These are phyloP conservation scores for Chelonoidis abingdonii DNA, from an alignment of 2,113 vertebrate species.

Conservation along the genomic window DNA sequence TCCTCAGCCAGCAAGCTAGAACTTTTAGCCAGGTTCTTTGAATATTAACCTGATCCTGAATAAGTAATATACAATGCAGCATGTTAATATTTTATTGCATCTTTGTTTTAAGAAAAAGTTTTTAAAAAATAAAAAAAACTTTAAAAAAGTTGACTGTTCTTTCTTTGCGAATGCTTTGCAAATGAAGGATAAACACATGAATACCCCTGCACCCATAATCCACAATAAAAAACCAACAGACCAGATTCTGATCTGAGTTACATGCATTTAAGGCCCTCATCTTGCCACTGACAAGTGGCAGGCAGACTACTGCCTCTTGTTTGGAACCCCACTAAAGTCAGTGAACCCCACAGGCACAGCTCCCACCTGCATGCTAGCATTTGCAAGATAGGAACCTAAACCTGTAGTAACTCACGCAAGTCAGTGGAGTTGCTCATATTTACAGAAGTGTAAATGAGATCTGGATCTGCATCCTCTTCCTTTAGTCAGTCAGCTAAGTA, in stretches of 20 bases:
- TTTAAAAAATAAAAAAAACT: too few species aligned
- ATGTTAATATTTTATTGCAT: too few species aligned
- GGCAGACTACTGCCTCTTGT: rapidly evolving
- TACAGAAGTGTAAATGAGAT: background rate
- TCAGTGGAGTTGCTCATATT: background rate
- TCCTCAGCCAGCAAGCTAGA: too few species aligned
- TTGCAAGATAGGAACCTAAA: too few species aligned
- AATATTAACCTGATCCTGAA: too few species aligned
- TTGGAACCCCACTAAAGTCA: rapidly evolving
- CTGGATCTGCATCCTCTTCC: background rate
- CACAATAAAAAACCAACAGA: rapidly evolving
- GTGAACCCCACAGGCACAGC: rapidly evolving
- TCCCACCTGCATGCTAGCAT: rapidly evolving
- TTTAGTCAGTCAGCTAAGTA: background rate
- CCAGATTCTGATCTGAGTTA: rapidly evolving
- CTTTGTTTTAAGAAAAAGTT: too few species aligned
- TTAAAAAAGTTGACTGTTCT: too few species aligned
- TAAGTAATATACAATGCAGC: too few species aligned
- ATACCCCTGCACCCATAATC: rapidly evolving
- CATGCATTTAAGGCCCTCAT: rapidly evolving
- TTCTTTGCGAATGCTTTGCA: too few species aligned
- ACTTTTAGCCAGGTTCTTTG: too few species aligned
- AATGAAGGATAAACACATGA: rapidly evolving
- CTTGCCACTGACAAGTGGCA: background rate
- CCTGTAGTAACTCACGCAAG: rapidly evolving